Evolutionary conservation across 2,113 vertebrate genomes (phyloP), one percentile per base, ranked within the genome.

Genomic region (Cinclus cinclus): DNA sequence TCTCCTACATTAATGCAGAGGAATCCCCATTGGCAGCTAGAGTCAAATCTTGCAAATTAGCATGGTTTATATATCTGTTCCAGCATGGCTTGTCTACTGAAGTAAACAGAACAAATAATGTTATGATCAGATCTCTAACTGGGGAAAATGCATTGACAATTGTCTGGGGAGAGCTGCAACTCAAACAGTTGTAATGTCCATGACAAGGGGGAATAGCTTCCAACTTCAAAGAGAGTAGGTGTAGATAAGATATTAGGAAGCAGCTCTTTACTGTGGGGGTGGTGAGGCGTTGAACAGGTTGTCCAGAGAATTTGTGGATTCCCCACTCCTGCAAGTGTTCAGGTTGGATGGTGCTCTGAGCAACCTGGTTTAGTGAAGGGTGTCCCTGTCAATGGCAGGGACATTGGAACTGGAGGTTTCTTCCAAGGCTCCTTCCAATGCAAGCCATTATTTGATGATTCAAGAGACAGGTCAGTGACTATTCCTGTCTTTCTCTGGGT

Each of bases 381-480:
- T 52, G 28, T 52, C 19, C 27, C 68, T 81, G 59, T 6, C 42
- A 0, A 0, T 52, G 37, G 52, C 33, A 13, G 19, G 14, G 24
- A 12, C 8, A 1, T 35, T 76, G 24, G 24, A 68, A 22, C 20
- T 75, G 47, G n/a, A 30, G 35, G 35, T 37, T 37, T 37, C 35
- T 37, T 37, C 35, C 35, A 13, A 46, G 21, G 5, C 39, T 10
- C 44, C 18, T 53, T 67, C 30, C 46, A n/a, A 17, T 0, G 0
- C n/a, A 68, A 60, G 17, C 11, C 28, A 19, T 37, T n/a, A 52
- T 52, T 82, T 1, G 0, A 2, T 68, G 19, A 41, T 75, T 77
- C 13, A 69, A 65, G 59, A 60, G 68, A 59, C 31, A 39, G 39
- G 28, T 76, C 63, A 42, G 63, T 80, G 67, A 17, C 35, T 49